Evolutionary conservation across 2,113 vertebrate species (phyloP).

Genomic region (Anser brachyrhynchus): DNA sequence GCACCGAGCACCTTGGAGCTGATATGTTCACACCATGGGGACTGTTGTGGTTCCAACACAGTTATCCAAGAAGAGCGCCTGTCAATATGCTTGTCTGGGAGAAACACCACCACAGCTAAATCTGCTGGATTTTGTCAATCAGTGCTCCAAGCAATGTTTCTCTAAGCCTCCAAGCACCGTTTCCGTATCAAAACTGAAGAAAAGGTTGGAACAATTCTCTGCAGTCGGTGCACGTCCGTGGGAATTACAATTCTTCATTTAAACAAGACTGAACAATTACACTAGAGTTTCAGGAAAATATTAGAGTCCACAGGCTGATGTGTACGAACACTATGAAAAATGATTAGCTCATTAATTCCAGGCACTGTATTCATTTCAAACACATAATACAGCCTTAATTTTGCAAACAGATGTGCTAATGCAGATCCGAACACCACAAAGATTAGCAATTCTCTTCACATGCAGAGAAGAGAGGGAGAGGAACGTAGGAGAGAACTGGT

Average conservation of each 20-base stretch:
- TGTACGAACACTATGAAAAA: not conserved
- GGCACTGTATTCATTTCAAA: not conserved
- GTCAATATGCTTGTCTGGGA: not conserved
- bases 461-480: not conserved
- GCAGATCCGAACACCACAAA: not conserved
- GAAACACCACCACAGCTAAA: not conserved
- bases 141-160: not conserved
- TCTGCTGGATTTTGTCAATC: not conserved
- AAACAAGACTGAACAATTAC: not conserved
- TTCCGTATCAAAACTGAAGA: not conserved
- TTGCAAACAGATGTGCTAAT: not conserved
- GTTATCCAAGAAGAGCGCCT: not conserved
- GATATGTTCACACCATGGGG: not conserved
- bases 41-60: not conserved
- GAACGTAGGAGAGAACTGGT: not conserved
- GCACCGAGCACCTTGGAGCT: not conserved
- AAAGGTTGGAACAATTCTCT: not conserved
- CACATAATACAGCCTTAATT: not conserved
- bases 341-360: conserved; percentile 20
- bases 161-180: not conserved
- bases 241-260: not conserved
- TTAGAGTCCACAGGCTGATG: not conserved
- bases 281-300: not conserved
- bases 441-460: not conserved
- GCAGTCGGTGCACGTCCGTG: not conserved